Percentiles rank a stretch among this genome's conserved stretches.
Evolutionary conservation across 2,888 invertebrate genomes (phyloP).

Genomic region (Augiades crinisus): DNA sequence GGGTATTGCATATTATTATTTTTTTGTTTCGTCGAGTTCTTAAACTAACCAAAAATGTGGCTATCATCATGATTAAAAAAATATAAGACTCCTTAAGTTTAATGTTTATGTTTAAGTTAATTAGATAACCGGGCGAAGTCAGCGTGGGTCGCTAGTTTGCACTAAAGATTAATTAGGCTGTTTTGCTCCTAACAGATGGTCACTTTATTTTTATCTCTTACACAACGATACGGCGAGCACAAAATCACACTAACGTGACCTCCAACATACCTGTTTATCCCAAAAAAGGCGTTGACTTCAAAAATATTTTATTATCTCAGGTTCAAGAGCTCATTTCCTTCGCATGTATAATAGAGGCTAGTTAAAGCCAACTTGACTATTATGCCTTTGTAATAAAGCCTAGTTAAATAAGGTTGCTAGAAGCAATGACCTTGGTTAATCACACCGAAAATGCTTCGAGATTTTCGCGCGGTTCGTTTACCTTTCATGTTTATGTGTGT

Average conservation of each 20-base stretch:
- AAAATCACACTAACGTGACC: slow-evolving; percentile 33
- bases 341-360: not conserved
- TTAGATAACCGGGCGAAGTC: not conserved
- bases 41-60: too few species aligned
- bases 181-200: not conserved
- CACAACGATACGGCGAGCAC: not conserved
- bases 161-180: not conserved
- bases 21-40: too few species aligned
- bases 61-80: too few species aligned
- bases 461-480: slow-evolving; percentile 38
- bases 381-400: slow-evolving; percentile 19
- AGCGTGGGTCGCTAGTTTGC: not conserved
- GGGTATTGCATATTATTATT: too few species aligned
- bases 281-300: slow-evolving; percentile 47
- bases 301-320: slow-evolving; percentile 41
- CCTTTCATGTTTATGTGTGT: slow-evolving; percentile 24
- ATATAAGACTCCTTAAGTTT: too few species aligned
- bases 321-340: slow-evolving; percentile 35
- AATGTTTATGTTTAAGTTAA: too few species aligned
- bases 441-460: slow-evolving; percentile 35
- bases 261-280: slow-evolving; percentile 35
- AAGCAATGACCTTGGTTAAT: not conserved
- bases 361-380: slow-evolving; percentile 29
- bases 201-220: not conserved
- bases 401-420: not conserved